Percentiles rank a stretch among this genome's conserved stretches.
Conservation (phyloP, 1,140 invertebrate genomes). For the Oncopodura yosiiana region DNA sequence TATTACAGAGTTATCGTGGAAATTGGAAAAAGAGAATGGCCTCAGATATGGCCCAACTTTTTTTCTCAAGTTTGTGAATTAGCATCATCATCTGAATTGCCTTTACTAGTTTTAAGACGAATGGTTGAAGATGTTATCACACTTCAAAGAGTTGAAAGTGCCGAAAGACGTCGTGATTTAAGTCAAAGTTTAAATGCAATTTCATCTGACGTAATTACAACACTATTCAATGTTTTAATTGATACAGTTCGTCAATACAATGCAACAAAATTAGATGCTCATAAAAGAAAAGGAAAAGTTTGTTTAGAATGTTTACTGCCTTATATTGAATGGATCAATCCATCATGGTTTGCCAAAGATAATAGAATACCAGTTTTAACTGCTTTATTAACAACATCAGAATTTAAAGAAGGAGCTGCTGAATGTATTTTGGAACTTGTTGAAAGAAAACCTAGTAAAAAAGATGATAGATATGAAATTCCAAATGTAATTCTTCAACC, state of each 20-base stretch:
- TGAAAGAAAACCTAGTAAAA: constrained; percentile 20
- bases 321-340: constrained; percentile 19
- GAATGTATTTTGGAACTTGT: constrained; percentile 26
- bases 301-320: constrained; percentile 18
- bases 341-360: constrained; percentile 4
- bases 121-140: constrained; percentile 27
- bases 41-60: constrained; percentile 30
- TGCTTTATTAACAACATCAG: background rate
- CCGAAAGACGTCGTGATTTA: constrained; percentile 17
- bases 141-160: constrained; percentile 11
- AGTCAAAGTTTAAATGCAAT: constrained; percentile 23
- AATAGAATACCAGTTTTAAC: constrained; percentile 17
- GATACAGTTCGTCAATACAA: constrained; percentile 1
- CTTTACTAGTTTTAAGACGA: constrained; percentile 21
- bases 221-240: constrained; percentile 15
- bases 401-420: constrained; percentile 21
- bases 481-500: constrained; percentile 9
- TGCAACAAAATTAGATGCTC: background rate
- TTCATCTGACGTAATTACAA: constrained; percentile 9
- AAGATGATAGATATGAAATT: constrained; percentile 18
- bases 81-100: constrained; percentile 1
- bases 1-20: constrained; percentile 29
- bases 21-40: constrained; percentile 33
- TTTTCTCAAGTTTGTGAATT: constrained; percentile 19
- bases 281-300: constrained; percentile 3